Percentiles rank a stretch among this genome's conserved stretches.
phyloP scores from a whole-genome alignment of 2,888 invertebrate species.

The Pseudococcus viburni region DNA sequence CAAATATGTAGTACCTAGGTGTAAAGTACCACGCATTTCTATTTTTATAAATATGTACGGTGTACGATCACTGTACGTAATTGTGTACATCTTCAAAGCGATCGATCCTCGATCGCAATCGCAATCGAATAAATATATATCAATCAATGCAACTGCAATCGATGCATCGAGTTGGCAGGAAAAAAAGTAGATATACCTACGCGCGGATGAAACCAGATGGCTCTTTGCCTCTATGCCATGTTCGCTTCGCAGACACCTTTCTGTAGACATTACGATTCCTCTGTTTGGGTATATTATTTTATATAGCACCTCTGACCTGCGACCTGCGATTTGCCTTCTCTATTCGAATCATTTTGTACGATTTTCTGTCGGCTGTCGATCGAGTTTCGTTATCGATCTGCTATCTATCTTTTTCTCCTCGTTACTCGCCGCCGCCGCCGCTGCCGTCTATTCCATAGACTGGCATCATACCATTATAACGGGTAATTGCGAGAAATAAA shows the following conservation, averaged over 20 bases:
- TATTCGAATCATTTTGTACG: not conserved
- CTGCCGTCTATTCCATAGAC: too few species aligned
- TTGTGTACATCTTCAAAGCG: not conserved
- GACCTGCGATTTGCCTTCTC: not conserved
- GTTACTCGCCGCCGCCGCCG: not conserved
- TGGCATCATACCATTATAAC: not conserved
- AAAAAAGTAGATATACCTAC: not conserved
- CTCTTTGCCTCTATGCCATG: not conserved
- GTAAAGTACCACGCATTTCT: too few species aligned
- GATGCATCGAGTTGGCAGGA: not conserved
- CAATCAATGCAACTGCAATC: not conserved
- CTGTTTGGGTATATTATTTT: not conserved
- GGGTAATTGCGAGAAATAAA: not conserved
- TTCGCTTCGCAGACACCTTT: not conserved
- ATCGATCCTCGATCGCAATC: not conserved
- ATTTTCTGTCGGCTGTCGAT: not conserved
- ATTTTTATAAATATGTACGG: not conserved
- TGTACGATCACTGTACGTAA: too few species aligned
- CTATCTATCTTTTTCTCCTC: conserved; percentile 2
- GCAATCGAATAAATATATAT: too few species aligned
- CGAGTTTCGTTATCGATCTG: not conserved
- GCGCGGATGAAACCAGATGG: not conserved
- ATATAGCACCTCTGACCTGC: not conserved
- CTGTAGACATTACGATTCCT: not conserved
- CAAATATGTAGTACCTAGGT: too few species aligned